Conservation (phyloP, 2,113 vertebrate species). For the Toxostoma redivivum region DNA sequence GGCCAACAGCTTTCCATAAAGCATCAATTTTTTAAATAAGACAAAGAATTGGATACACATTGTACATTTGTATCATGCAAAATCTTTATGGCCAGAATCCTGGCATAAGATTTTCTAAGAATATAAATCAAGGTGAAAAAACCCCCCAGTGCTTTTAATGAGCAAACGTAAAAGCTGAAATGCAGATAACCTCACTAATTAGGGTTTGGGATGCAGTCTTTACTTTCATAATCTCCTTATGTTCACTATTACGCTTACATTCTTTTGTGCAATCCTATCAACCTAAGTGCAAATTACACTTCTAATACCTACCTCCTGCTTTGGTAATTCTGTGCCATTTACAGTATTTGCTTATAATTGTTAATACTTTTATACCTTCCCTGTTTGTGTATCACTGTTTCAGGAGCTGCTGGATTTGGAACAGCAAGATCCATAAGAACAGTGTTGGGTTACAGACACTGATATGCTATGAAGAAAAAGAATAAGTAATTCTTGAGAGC, state of each 20-base stretch:
- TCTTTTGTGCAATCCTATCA: background rate
- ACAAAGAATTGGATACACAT: background rate
- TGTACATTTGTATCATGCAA: background rate
- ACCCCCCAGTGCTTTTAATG: background rate
- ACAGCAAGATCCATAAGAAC: background rate
- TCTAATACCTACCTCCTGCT: background rate
- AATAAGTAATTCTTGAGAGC: background rate
- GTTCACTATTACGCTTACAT: constrained; percentile 16
- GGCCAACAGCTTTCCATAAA: constrained; percentile 27
- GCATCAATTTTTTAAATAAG: constrained; percentile 14
- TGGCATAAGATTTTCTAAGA: background rate
- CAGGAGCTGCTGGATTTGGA: background rate
- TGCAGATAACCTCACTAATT: constrained; percentile 33
- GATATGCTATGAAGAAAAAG: background rate
- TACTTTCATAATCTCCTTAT: constrained; percentile 28
- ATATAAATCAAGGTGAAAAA: background rate
- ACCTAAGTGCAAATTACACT: background rate
- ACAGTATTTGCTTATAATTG: background rate
- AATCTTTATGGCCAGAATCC: constrained; percentile 24
- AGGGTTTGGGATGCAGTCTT: constrained; percentile 11
- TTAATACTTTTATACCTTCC: background rate
- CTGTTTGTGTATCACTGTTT: background rate
- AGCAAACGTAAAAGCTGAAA: background rate
- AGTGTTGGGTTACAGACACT: background rate
- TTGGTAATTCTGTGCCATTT: background rate